Percentiles rank a stretch among this genome's conserved stretches.
These are phyloP conservation scores for Phylloscopus trochiloides DNA, from an alignment of 2,113 vertebrate species.

Conservation along the genomic window DNA sequence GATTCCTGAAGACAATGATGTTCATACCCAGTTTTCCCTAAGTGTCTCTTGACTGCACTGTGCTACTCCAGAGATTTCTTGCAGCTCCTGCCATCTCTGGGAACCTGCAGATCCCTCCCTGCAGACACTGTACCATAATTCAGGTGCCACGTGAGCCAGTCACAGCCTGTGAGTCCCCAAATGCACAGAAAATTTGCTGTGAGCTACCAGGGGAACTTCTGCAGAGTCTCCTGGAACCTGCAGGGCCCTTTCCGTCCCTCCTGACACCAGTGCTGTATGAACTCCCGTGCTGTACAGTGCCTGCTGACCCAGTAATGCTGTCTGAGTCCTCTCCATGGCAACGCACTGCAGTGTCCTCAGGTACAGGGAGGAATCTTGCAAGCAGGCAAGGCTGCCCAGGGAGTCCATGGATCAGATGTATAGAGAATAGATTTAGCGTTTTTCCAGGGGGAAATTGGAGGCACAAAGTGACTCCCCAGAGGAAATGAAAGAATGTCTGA, in stretches of 20 bases:
- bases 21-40: not conserved
- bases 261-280: not conserved
- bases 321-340: conserved; percentile 64
- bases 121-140: not conserved
- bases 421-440: not conserved
- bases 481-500: not conserved
- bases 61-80: not conserved
- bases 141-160: not conserved
- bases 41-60: not conserved
- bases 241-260: not conserved
- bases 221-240: not conserved
- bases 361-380: not conserved
- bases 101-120: not conserved
- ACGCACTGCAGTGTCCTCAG: not conserved
- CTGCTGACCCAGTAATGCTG: not conserved
- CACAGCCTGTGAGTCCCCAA: rapidly evolving
- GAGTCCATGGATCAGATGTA: not conserved
- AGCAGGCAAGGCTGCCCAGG: not conserved
- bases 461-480: not conserved
- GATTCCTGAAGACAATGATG: not conserved
- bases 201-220: not conserved
- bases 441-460: not conserved
- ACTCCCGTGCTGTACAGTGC: not conserved
- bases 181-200: not conserved
- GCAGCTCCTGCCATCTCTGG: not conserved